Percentiles rank a stretch among this genome's conserved stretches.
These are phyloP conservation scores for Meteorus colon DNA, from an alignment of 2,888 invertebrate genomes.

Conservation along the genomic window DNA sequence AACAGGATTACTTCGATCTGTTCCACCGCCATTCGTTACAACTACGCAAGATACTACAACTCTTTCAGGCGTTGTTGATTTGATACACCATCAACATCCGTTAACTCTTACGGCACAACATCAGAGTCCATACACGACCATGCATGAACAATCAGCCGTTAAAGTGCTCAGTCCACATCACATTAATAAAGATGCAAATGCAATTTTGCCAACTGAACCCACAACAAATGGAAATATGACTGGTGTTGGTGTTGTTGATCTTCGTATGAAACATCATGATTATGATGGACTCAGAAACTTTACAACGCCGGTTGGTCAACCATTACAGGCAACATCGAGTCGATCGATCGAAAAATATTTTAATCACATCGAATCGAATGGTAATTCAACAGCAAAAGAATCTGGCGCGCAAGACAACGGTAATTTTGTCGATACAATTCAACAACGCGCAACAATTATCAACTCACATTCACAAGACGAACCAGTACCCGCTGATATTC, in stretches of 20 bases:
- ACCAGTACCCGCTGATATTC: constrained; percentile 59
- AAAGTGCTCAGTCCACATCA: constrained; percentile 68
- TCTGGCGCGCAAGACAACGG: constrained; percentile 49
- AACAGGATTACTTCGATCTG: constrained; percentile 59
- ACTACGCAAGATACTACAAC: constrained; percentile 64
- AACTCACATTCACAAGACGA: constrained; percentile 58
- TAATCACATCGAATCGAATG: constrained; percentile 73
- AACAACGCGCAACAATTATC: constrained; percentile 66
- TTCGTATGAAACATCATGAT: constrained; percentile 80
- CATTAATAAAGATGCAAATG: constrained; percentile 65
- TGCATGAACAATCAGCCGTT: constrained; percentile 64
- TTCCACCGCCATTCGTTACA: constrained; percentile 56
- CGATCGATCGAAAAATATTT: constrained; percentile 78
- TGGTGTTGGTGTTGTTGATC: constrained; percentile 77
- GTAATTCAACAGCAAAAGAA: constrained; percentile 54
- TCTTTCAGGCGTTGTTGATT: constrained; percentile 72
- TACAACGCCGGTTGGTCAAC: constrained; percentile 68
- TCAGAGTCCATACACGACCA: constrained; percentile 57
- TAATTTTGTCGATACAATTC: constrained; percentile 59
- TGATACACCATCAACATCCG: constrained; percentile 70
- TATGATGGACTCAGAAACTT: constrained; percentile 76
- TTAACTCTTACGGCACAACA: constrained; percentile 58
- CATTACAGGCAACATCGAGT: constrained; percentile 76
- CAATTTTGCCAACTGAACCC: constrained; percentile 60
- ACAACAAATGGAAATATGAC: constrained; percentile 56